Base-by-base conservation (phyloP, 2,888 invertebrate genomes). In the Agrypnus murinus region DNA sequence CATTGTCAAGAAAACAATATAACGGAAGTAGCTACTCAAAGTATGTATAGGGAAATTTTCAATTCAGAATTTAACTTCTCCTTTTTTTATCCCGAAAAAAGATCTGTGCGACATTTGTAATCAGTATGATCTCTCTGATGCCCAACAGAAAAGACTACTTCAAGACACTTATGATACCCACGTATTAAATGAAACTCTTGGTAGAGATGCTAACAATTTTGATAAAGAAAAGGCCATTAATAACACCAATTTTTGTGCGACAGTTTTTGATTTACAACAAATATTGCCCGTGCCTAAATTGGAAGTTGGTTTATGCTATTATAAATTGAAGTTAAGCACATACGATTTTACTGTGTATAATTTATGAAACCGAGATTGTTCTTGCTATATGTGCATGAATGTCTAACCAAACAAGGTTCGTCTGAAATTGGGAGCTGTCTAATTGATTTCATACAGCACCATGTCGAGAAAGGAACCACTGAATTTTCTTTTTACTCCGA, bases 141-240 rank as follows among this genome's bases (percentile, higher is more conserved):
- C 36, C n/a, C 10, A 19, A 14, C 10, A 48, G 48, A 50, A 48
- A 63, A 63, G 32, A 62, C 2, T 46, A 48, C 15, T 63, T 36
- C 62, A 63, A 12, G 48, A 34, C 9, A 36, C 2, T 19, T 48
- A 15, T 36, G n/a, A 12, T 48, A 48, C 19, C 3, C 64, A 64
- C 32, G 10, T 46, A 9, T 1, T 6, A 46, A 43, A 43, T 14
- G 12, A 25, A 17, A 19, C 17, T 19, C 8, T 46, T 2, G 2
- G 3, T 7, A 15, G 46, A 46, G 8, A 46, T 7, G 1, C 3
- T 2, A 46, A 46, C 2, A 15, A 19, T 14, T 8, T 15, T 15
- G 19, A 46, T 46, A 46, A 19, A 46, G 7, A 9, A 19, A 15
- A 9, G 17, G 46, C 17, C 17, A 10, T 17, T 19, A 15, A 5